phyloP scores from a whole-genome alignment of 2,888 invertebrate species.

The Trichopoda pennipes region DNA sequence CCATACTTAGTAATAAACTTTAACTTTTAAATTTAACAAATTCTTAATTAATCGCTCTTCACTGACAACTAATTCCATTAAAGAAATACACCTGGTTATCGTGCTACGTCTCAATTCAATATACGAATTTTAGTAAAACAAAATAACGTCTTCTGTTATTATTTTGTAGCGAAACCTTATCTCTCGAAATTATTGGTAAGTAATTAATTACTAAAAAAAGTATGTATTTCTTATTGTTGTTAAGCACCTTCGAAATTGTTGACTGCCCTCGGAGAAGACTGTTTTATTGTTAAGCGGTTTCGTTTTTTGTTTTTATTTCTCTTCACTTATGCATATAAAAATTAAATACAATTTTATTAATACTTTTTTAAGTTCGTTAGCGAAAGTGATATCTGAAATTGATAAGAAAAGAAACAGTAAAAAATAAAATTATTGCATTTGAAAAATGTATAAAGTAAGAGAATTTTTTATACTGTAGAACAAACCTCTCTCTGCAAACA shows the following conservation, averaged over 20 bases:
- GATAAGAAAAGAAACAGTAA: conserved; percentile 62
- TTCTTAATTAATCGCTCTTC: background rate
- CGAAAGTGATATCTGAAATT: conserved; percentile 77
- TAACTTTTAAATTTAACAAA: background rate
- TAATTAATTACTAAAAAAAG: conserved; percentile 39
- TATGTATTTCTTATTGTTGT: conserved; percentile 42
- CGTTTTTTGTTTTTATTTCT: conserved; percentile 61
- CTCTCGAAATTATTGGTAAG: conserved; percentile 53
- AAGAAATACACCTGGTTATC: background rate
- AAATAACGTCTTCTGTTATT: conserved; percentile 13
- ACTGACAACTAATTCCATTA: conserved; percentile 39
- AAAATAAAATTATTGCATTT: background rate
- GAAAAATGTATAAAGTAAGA: too few relatives aligned
- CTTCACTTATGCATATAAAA: conserved; percentile 48
- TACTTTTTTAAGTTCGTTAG: conserved; percentile 67
- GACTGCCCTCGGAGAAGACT: conserved; percentile 6
- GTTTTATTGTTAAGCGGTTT: conserved; percentile 13
- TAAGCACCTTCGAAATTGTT: conserved; percentile 52
- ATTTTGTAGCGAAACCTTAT: conserved; percentile 27
- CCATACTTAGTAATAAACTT: conserved; percentile 72
- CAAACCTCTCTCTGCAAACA: too few relatives aligned
- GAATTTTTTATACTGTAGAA: too few relatives aligned
- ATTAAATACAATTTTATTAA: conserved; percentile 68
- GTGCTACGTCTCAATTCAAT: background rate
- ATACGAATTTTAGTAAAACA: background rate